Base-by-base conservation (phyloP, 2,797 vertebrate species). In the Urocyon cinereoargenteus region DNA sequence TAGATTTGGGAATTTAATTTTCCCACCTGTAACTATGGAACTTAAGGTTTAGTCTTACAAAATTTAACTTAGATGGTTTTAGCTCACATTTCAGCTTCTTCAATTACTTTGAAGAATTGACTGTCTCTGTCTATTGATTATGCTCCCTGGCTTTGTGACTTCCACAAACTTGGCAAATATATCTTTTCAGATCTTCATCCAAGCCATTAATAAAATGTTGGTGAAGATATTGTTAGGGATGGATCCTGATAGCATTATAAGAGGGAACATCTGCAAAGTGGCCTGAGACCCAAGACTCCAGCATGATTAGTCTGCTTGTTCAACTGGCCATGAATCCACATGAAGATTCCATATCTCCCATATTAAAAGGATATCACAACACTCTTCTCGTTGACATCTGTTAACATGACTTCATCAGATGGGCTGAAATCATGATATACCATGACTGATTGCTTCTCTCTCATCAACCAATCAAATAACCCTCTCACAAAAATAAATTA, bases 321-420 rank as follows among this genome's bases (percentile, higher is more conserved):
- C 24, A 53, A 16, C 18, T 13, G 31, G 73, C 61, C 40, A 12
- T 72, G 31, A 64, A 18, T 55, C n/a, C 16, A 40, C 24, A 16
- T 53, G 72, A 70, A 87, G 66, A 72, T 18, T 12, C 14, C 0
- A 2, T 64, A 16, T 88, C 55, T 87, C 53, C 8, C 28, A 16
- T 26, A 18, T 70, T 78, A 68, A 92, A 79, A 83, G 40, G 28
- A 19, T 75, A 15, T 75, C 88, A 12, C 24, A 72, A 81, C 61
- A 88, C 51, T 77, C 68, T 57, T 49, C 53, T 91, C n/a, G 19
- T n/a, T 86, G 53, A 75, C 79, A 66, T 77, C 90, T 96, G 62
- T 86, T 94, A 62, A 73, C 73, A 78, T 72, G 86, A 68, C 78
- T 88, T 87, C n/a, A 66, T 95, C 73, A 77, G 12, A 96, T 89